phyloP scores from a whole-genome alignment of 2,797 vertebrate species.

The Manis javanica region DNA sequence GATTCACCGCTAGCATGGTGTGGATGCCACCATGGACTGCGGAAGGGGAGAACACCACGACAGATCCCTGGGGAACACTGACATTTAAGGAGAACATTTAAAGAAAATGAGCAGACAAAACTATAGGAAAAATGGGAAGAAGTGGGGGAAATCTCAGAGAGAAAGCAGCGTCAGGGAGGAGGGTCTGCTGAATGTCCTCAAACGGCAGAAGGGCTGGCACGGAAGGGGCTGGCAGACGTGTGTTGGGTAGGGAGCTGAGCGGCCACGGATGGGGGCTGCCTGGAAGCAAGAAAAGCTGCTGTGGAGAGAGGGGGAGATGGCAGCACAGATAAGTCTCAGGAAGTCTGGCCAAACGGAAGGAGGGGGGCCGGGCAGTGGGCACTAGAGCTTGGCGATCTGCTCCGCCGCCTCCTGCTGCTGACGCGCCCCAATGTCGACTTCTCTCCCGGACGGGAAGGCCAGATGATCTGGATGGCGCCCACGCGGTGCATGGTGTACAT shows the following conservation, averaged over 20 bases:
- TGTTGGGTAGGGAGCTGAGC: not conserved
- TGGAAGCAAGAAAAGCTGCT: not conserved
- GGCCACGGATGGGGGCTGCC: not conserved
- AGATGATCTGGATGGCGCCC: conserved; percentile 90
- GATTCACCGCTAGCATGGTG: not conserved
- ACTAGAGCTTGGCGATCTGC: not conserved
- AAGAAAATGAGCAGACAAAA: not conserved
- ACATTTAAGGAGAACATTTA: not conserved
- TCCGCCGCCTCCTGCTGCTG: not conserved
- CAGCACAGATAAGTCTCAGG: accelerated
- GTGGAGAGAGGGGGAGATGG: not conserved
- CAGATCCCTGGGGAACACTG: not conserved
- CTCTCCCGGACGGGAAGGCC: conserved; percentile 78
- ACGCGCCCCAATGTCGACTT: not conserved
- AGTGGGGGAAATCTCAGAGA: not conserved
- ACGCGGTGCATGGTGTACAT: conserved; percentile 86
- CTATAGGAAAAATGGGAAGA: not conserved
- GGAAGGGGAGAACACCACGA: not conserved
- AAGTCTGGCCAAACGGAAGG: not conserved
- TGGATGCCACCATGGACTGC: not conserved
- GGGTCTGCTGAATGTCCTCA: too few species aligned
- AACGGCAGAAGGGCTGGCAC: not conserved
- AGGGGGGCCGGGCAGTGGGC: accelerated
- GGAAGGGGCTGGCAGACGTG: not conserved
- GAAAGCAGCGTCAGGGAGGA: not conserved